A percentile compares a stretch with the other conserved stretches of the same genome.
These are phyloP conservation scores for Chlorospingus semifuscus DNA, from an alignment of 2,797 vertebrate genomes.

Conservation along the genomic window DNA sequence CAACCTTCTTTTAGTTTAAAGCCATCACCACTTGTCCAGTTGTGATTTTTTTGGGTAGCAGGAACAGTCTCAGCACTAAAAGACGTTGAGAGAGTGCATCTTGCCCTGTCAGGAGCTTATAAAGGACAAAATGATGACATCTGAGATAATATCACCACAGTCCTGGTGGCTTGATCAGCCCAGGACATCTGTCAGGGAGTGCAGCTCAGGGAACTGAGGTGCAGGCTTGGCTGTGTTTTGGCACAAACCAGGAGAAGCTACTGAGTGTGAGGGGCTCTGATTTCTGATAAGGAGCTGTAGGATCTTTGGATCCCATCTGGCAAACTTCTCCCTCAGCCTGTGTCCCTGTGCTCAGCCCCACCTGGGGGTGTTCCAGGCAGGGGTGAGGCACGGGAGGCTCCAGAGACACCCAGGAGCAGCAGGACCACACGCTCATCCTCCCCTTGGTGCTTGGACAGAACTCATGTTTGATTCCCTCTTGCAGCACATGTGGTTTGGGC, in stretches of 20 bases:
- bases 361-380: not conserved
- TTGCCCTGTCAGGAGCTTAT: not conserved
- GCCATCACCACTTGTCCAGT: accelerated
- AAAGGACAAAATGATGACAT: not conserved
- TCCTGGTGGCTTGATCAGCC: not conserved
- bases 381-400: not conserved
- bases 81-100: not conserved
- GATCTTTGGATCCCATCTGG: not conserved
- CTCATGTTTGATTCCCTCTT: too few relatives aligned
- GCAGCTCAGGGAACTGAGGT: not conserved
- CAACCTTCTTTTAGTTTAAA: not conserved
- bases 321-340: not conserved
- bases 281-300: not conserved
- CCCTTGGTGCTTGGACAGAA: not conserved
- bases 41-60: not conserved
- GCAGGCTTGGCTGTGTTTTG: not conserved
- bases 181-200: too few relatives aligned
- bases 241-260: not conserved
- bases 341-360: not conserved
- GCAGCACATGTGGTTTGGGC: not conserved
- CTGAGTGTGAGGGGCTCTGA: not conserved
- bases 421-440: accelerated
- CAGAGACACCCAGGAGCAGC: not conserved
- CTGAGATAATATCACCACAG: not conserved
- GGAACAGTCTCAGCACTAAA: not conserved